Base-by-base conservation (phyloP, 2,888 invertebrate genomes). In the Drosophila mimetica region DNA sequence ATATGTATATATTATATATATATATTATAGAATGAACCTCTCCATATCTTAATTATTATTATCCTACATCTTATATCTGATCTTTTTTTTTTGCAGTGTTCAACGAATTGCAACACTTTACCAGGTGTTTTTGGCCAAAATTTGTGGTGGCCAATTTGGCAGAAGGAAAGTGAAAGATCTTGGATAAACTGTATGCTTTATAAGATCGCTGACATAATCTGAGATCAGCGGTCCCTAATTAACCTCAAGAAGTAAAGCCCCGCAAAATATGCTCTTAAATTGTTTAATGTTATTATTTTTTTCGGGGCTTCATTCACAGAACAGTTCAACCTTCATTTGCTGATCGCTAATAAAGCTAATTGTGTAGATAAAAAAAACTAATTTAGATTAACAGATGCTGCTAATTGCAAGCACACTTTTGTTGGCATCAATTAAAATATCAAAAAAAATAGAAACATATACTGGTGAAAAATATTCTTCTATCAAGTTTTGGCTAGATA, bases 41-140 rank as follows among this genome's bases (percentile, higher is more conserved):
- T 30, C n/a, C n/a, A 30, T 30, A 30, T 30, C 11, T 11, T 11
- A 30, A 11, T 30, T 30, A 30, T 13, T 13, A 13, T 6, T 28
- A 9, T 5, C 14, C 14, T 1, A 9, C 9, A 4, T 25, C 11
- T 39, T 1, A 9, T 14, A 4, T 25, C 11, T 39, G 3, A 42
- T n/a, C n/a, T 13, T 22, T 4, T 47, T 8, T 55, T 2, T 55
- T 28, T n/a, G n/a, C 18, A 51, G 55, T 55, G 55, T 34, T 7
- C 4, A 4, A 2, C 9, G 32, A 6, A 57, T 59, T 59, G 59
- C 59, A 18, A 59, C 25, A 57, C 14, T 13, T 5, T 22, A 42
- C 63, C 63, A 64, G 63, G 63, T 64, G 63, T 51, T 50, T 20
- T 6, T 36, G 55, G 41, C 61, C 61, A 16, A 13, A 44, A 32